Evolutionary conservation across 2,113 vertebrate species (phyloP).

Genomic region (Mastomys coucha): DNA sequence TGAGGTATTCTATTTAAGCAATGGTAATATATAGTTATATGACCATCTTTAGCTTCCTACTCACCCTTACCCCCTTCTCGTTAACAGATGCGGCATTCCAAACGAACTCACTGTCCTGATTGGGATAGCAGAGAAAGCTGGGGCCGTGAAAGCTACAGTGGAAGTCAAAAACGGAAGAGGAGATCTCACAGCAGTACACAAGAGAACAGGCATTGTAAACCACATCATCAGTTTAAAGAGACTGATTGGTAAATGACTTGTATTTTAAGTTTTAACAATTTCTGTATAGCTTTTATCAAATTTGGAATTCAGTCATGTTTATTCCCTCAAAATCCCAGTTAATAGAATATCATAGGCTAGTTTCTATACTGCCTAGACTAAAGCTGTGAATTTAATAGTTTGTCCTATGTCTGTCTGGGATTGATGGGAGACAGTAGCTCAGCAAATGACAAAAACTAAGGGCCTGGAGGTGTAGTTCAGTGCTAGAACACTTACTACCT

Average conservation of each 20-base stretch:
- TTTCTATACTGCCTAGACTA: background rate
- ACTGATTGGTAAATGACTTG: slow-evolving; percentile 91
- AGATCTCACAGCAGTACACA: slow-evolving; percentile 94
- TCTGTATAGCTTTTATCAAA: slow-evolving; percentile 61
- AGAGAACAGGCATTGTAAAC: slow-evolving; percentile 91
- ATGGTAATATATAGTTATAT: background rate
- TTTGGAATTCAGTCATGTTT: slow-evolving; percentile 33
- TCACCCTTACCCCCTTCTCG: slow-evolving; percentile 15
- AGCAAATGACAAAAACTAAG: background rate
- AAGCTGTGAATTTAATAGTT: slow-evolving; percentile 15
- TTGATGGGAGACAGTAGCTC: background rate
- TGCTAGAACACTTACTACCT: background rate
- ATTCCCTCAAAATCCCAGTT: slow-evolving; percentile 17
- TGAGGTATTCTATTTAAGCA: background rate
- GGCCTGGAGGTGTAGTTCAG: background rate
- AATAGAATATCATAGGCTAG: background rate
- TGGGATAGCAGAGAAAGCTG: slow-evolving; percentile 91
- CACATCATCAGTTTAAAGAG: slow-evolving; percentile 83
- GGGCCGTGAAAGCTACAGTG: slow-evolving; percentile 89
- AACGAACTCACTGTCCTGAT: slow-evolving; percentile 89
- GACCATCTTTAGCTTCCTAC: slow-evolving; percentile 13
- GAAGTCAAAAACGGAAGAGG: slow-evolving; percentile 89
- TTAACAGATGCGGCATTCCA: slow-evolving; percentile 93
- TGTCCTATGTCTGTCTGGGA: background rate
- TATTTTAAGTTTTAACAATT: slow-evolving; percentile 47